Evolutionary conservation across 2,113 vertebrate species (phyloP).

Genomic region (Takifugu bimaculatus): DNA sequence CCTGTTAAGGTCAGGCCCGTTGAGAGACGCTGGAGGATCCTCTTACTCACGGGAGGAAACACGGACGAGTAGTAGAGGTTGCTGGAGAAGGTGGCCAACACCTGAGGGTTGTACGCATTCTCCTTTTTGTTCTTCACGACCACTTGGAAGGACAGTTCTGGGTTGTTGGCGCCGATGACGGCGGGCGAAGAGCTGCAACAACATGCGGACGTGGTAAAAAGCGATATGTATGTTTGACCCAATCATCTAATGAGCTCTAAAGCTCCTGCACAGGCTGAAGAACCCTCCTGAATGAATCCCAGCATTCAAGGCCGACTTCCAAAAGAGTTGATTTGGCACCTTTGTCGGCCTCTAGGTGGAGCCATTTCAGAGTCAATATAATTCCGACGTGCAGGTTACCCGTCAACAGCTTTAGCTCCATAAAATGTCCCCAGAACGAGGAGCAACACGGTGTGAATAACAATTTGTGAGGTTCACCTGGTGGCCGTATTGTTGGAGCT

Average conservation of each 20-base stretch:
- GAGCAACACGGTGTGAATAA: too few species aligned
- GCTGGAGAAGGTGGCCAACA: conserved; percentile 77
- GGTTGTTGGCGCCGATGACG: conserved; percentile 80
- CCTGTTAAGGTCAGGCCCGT: not conserved
- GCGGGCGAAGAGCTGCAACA: conserved; percentile 75
- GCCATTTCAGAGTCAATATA: too few species aligned
- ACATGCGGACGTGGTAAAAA: not conserved
- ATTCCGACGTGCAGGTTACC: not conserved
- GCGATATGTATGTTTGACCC: not conserved
- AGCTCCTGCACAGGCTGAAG: conserved; percentile 7
- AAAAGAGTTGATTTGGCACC: conserved; percentile 4
- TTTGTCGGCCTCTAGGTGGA: too few species aligned
- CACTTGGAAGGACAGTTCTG: conserved; percentile 77
- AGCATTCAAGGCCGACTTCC: conserved; percentile 13
- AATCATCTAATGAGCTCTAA: conserved; percentile 28
- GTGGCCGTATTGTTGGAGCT: conserved; percentile 56
- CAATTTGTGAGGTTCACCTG: conserved; percentile 61
- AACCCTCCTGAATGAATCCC: conserved; percentile 8
- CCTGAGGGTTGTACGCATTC: conserved; percentile 85
- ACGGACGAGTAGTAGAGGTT: conserved; percentile 86
- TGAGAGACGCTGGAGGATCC: not conserved
- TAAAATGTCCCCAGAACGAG: too few species aligned
- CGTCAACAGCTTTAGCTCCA: too few species aligned
- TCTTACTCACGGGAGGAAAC: conserved; percentile 73
- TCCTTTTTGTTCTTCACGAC: conserved; percentile 81